These are phyloP conservation scores for Hyperopisus bebe DNA, from an alignment of 2,113 vertebrate genomes.

Conservation along the genomic window DNA sequence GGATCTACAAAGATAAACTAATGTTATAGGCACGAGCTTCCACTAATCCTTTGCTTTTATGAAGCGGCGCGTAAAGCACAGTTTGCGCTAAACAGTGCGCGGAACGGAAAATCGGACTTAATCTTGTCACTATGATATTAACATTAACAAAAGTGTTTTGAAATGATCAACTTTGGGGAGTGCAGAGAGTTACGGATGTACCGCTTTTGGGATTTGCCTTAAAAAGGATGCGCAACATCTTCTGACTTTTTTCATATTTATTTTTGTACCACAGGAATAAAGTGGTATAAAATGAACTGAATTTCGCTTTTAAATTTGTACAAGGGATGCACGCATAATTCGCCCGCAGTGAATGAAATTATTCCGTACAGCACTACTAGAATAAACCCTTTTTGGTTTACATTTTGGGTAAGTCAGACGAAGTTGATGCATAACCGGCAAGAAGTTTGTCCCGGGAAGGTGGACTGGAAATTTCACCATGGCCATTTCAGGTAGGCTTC, in stretches of 20 bases:
- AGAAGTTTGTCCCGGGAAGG: constrained; percentile 46
- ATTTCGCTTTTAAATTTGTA: neutral
- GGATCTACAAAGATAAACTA: neutral
- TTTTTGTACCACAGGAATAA: neutral
- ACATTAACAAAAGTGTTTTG: neutral
- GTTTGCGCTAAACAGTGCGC: neutral
- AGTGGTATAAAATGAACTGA: neutral
- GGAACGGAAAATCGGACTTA: constrained; percentile 11
- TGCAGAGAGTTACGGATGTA: neutral
- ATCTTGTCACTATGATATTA: neutral
- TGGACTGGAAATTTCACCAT: constrained; percentile 49
- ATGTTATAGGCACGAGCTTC: neutral
- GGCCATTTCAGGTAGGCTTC: constrained; percentile 54
- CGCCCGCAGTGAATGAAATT: constrained; percentile 19
- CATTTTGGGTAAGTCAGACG: constrained; percentile 27
- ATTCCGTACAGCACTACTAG: constrained; percentile 12
- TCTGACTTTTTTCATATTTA: neutral
- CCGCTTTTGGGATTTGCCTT: neutral
- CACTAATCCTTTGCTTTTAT: neutral
- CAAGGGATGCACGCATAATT: constrained; percentile 19
- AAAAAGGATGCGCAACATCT: neutral
- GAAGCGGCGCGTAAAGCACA: neutral
- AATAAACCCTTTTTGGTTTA: constrained; percentile 37
- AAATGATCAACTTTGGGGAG: neutral
- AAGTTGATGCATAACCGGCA: constrained; percentile 52